Base-by-base conservation (phyloP, 1,140 invertebrate species). In the Aphelenchoides avenae region DNA sequence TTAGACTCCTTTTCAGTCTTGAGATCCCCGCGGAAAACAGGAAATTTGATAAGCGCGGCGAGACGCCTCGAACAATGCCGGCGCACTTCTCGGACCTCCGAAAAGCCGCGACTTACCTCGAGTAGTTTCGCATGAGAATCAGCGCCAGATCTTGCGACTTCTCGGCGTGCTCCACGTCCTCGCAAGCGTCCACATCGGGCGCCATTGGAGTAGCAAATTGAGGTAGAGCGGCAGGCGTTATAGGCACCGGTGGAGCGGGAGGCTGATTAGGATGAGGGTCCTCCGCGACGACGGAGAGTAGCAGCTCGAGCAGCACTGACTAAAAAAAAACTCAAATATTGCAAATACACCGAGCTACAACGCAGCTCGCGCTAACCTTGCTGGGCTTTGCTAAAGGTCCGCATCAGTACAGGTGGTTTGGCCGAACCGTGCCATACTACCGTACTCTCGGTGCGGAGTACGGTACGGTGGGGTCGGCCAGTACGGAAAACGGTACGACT, bases 101-200 rank as follows among this genome's bases (percentile, higher is more conserved):
- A 27, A 9, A 24, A 7, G 34, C 30, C n/a, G 20, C 41, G 11
- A 2, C n/a, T n/a, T 52, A 71, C 66, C 70, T 65, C 13, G 72
- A 75, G 49, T 75, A 71, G 39, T 71, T 75, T 33, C 57, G 26
- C 70, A 71, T 74, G 36, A 73, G 51, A 49, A 73, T 48, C 15
- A 49, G 37, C 22, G 70, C 70, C 18, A 73, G 47, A 42, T 73
- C 73, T 34, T 73, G 70, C 6, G 70, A 33, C 42, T 75, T 74
- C 30, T 73, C 65, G 31, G 55, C 39, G 37, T 40, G 37, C 31
- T 58, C 64, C 15, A 31, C 9, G 0, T 31, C 51, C n/a, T 67
- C n/a, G n/a, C n/a, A n/a, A n/a, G n/a, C n/a, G 24, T 30, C 57
- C 66, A 22, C 52, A 57, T 41, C 44, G n/a, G 5, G 5, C 31